Conservation (phyloP, 1,140 invertebrate genomes). For the Orussus abietinus region DNA sequence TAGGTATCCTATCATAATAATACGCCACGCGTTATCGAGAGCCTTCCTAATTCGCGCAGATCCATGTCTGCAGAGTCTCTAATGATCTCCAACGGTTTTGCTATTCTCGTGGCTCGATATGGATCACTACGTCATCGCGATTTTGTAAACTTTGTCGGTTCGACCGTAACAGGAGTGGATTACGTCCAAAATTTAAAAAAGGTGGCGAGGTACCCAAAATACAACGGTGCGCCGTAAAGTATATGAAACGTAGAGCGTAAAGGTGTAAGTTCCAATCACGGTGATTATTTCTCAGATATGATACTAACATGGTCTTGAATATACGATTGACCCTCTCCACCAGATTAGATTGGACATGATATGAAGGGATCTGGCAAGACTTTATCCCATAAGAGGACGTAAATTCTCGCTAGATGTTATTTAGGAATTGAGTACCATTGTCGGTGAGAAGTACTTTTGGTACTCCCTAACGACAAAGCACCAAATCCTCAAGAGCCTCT, state of each 20-base stretch:
- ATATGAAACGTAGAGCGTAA: constrained; percentile 36
- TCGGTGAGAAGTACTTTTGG: constrained; percentile 38
- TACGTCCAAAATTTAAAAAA: neutral
- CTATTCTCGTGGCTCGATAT: too few species aligned
- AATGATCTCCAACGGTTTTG: too few species aligned
- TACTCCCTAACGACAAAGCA: constrained; percentile 33
- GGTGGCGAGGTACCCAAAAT: neutral
- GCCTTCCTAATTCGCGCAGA: too few species aligned
- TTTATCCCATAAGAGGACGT: constrained; percentile 19
- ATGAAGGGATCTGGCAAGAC: constrained; percentile 28
- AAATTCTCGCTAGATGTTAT: constrained; percentile 18
- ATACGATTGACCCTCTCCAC: constrained; percentile 42
- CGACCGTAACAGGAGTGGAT: neutral
- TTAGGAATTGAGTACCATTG: constrained; percentile 46
- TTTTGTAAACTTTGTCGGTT: neutral
- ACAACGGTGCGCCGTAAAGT: constrained; percentile 35
- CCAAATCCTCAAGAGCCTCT: constrained; percentile 25
- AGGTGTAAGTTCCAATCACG: constrained; percentile 24
- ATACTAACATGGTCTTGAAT: constrained; percentile 32
- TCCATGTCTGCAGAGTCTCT: too few species aligned
- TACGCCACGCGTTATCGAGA: too few species aligned
- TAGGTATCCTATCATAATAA: too few species aligned
- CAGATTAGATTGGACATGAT: constrained; percentile 42
- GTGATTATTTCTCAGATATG: constrained; percentile 35
- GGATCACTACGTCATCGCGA: too few species aligned